Percentiles rank a stretch among this genome's conserved stretches.
Conservation (phyloP, 2,797 vertebrate species). For the Xenops minutus region DNA sequence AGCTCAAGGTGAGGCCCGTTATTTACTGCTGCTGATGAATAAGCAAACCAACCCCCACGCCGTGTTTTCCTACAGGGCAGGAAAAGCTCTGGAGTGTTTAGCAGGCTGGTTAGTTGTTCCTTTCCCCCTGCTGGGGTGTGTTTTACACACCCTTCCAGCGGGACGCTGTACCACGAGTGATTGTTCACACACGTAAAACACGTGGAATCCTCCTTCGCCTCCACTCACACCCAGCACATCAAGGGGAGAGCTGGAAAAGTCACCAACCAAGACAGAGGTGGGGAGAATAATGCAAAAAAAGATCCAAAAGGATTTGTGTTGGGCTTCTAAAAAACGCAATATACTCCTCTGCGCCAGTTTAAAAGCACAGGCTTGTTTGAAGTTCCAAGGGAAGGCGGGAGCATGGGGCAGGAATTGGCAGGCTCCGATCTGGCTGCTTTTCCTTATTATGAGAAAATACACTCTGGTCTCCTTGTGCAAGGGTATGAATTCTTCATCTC, state of each 20-base stretch:
- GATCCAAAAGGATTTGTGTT: background rate
- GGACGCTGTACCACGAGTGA: background rate
- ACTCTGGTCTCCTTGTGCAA: background rate
- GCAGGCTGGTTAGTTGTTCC: background rate
- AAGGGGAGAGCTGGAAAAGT: background rate
- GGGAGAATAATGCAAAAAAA: background rate
- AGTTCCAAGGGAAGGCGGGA: conserved; percentile 21
- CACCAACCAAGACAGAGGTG: background rate
- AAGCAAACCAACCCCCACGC: background rate
- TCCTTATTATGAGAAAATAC: conserved; percentile 38
- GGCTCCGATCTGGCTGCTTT: conserved; percentile 6
- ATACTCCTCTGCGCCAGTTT: background rate
- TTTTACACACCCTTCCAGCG: background rate
- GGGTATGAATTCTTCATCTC: conserved; percentile 40
- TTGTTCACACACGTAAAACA: conserved; percentile 7
- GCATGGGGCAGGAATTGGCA: conserved; percentile 30
- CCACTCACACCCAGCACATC: background rate
- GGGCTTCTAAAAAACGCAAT: background rate
- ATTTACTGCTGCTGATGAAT: conserved; percentile 26
- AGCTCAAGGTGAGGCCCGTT: conserved; percentile 28
- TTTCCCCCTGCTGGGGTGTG: background rate
- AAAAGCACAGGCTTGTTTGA: conserved; percentile 13
- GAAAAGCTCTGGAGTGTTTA: background rate
- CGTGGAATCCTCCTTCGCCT: background rate
- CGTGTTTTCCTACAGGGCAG: conserved; percentile 20